These are phyloP conservation scores for Polyodon spathula DNA, from an alignment of 2,113 vertebrate genomes.

Conservation along the genomic window DNA sequence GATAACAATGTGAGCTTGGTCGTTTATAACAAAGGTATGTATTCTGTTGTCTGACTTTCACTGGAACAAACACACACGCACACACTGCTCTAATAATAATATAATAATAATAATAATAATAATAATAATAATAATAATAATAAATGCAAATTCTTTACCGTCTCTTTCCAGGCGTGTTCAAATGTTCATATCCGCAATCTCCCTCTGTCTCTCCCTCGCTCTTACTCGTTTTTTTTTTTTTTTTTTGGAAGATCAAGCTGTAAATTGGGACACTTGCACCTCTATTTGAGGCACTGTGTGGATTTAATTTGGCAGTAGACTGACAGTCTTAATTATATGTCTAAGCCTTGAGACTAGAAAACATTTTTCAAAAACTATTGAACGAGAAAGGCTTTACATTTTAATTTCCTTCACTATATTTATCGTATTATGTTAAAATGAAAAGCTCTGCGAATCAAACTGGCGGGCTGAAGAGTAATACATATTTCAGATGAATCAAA, in stretches of 20 bases:
- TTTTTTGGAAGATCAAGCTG: neutral
- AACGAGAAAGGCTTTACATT: neutral
- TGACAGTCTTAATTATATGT: conserved; percentile 3
- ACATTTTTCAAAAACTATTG: neutral
- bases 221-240: neutral
- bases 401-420: conserved; percentile 2
- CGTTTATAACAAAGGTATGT: too few relatives aligned
- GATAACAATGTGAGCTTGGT: too few relatives aligned
- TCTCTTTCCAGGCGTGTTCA: too few relatives aligned
- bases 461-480: neutral
- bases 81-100: neutral
- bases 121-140: neutral
- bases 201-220: neutral
- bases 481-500: neutral
- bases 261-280: neutral
- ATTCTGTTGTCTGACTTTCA: too few relatives aligned
- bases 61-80: conserved; percentile 1
- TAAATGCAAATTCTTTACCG: neutral
- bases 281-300: neutral
- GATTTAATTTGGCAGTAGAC: conserved; percentile 3
- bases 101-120: neutral
- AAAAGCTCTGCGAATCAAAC: neutral
- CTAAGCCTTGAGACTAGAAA: neutral
- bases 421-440: neutral
- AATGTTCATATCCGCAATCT: neutral